phyloP scores from a whole-genome alignment of 2,113 vertebrate species.

The Anarrhichthys ocellatus region DNA sequence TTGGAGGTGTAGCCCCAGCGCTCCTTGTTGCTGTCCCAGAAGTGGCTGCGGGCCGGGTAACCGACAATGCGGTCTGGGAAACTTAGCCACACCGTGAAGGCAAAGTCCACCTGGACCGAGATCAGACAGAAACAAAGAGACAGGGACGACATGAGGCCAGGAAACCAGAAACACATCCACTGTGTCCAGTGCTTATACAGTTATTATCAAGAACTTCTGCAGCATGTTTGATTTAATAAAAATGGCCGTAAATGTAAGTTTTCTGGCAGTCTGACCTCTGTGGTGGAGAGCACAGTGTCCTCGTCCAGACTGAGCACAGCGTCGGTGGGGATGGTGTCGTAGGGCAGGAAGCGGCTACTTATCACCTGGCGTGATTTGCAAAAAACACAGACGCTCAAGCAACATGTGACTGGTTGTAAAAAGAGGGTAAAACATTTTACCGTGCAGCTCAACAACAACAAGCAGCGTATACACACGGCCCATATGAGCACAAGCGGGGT shows the following conservation, averaged over 20 bases:
- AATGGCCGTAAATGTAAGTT: background rate
- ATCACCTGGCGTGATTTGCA: constrained; percentile 86
- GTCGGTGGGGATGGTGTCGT: constrained; percentile 93
- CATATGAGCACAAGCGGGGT: background rate
- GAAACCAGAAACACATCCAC: background rate
- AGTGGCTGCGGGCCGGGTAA: constrained; percentile 98
- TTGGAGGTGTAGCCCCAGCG: constrained; percentile 99
- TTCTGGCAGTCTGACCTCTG: constrained; percentile 85
- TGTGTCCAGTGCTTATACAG: too few species aligned
- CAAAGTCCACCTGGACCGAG: constrained; percentile 94
- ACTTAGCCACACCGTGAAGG: constrained; percentile 98
- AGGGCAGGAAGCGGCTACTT: constrained; percentile 97
- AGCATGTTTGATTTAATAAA: background rate
- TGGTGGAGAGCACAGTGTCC: constrained; percentile 98
- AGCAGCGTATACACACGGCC: background rate
- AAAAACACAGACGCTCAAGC: constrained; percentile 22
- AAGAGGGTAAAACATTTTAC: background rate
- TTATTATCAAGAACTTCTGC: background rate
- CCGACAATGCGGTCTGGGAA: constrained; percentile 99
- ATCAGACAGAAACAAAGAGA: constrained; percentile 8
- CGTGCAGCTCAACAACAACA: background rate
- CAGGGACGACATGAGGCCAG: background rate
- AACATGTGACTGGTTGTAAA: background rate
- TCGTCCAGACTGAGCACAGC: constrained; percentile 97
- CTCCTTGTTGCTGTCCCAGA: constrained; percentile 98